A percentile compares a stretch with the other conserved stretches of the same genome.
Conservation (phyloP, 1,140 invertebrate genomes). For the Maniola jurtina region DNA sequence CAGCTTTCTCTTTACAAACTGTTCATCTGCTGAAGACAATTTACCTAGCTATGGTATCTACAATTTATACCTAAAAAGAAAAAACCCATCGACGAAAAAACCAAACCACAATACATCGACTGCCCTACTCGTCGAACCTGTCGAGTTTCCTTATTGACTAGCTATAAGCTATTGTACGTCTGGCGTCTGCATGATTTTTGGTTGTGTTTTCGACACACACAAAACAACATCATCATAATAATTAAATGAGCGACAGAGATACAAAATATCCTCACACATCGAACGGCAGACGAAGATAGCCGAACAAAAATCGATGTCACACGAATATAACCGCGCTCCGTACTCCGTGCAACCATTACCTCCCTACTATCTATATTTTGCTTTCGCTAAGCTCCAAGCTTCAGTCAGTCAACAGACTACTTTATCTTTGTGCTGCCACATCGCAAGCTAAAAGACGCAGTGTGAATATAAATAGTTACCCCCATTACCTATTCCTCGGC, state of each 20-base stretch:
- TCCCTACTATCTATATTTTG: constrained; percentile 43
- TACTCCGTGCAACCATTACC: constrained; percentile 31
- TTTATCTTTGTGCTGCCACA: constrained; percentile 41
- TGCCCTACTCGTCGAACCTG: too few relatives aligned
- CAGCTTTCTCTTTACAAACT: too few relatives aligned
- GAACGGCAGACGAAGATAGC: constrained; percentile 40
- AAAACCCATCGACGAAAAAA: too few relatives aligned
- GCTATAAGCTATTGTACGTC: neutral
- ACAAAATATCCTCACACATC: constrained; percentile 38
- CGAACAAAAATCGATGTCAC: constrained; percentile 68
- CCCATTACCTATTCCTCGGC: constrained; percentile 9
- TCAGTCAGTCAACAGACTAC: constrained; percentile 35
- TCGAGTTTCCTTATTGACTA: neutral
- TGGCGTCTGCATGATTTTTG: neutral
- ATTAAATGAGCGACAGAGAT: constrained; percentile 22
- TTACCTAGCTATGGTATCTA: too few relatives aligned
- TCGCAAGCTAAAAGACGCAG: constrained; percentile 31
- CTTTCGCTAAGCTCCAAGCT: constrained; percentile 57
- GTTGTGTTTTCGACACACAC: neutral
- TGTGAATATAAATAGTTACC: constrained; percentile 27
- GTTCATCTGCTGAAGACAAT: too few relatives aligned
- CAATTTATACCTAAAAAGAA: too few relatives aligned
- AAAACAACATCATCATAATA: neutral
- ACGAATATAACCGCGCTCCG: constrained; percentile 43
- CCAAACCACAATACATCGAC: too few relatives aligned